phyloP scores from a whole-genome alignment of 2,888 invertebrate species.

The Melinaea marsaeus region DNA sequence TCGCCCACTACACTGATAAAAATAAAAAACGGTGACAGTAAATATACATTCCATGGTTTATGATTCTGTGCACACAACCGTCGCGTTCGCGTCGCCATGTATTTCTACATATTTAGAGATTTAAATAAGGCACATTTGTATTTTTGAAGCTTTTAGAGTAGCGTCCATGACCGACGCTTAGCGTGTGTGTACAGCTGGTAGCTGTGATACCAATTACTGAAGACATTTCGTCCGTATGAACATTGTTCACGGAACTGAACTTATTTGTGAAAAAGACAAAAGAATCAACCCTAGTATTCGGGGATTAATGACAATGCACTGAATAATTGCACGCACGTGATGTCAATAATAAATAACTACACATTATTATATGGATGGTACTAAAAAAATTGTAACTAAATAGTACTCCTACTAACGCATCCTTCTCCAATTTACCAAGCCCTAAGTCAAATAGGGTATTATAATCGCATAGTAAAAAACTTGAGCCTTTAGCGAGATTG shows the following conservation, averaged over 20 bases:
- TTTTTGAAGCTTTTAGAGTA: slow-evolving; percentile 7
- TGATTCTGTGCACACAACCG: too few species aligned
- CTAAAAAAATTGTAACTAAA: too few species aligned
- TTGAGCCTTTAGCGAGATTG: too few species aligned
- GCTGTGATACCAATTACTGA: slow-evolving; percentile 65
- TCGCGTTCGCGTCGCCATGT: slow-evolving; percentile 9
- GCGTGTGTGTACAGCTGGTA: slow-evolving; percentile 43
- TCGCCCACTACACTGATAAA: too few species aligned
- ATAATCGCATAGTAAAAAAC: too few species aligned
- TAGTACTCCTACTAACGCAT: too few species aligned
- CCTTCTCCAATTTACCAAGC: too few species aligned
- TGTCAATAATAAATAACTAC: too few species aligned
- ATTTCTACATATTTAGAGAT: background rate
- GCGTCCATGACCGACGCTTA: slow-evolving; percentile 31
- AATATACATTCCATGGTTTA: too few species aligned
- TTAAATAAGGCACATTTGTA: background rate
- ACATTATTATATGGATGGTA: too few species aligned
- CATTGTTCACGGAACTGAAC: slow-evolving; percentile 48
- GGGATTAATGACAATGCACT: slow-evolving; percentile 18
- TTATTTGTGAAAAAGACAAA: slow-evolving; percentile 59
- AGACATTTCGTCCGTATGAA: slow-evolving; percentile 50
- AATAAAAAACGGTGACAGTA: too few species aligned
- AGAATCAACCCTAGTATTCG: slow-evolving; percentile 45
- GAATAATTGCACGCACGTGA: slow-evolving; percentile 11
- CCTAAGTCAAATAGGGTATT: too few species aligned